Evolutionary conservation across 2,888 invertebrate species (phyloP).

Genomic region (Lepidochitona cinerea): DNA sequence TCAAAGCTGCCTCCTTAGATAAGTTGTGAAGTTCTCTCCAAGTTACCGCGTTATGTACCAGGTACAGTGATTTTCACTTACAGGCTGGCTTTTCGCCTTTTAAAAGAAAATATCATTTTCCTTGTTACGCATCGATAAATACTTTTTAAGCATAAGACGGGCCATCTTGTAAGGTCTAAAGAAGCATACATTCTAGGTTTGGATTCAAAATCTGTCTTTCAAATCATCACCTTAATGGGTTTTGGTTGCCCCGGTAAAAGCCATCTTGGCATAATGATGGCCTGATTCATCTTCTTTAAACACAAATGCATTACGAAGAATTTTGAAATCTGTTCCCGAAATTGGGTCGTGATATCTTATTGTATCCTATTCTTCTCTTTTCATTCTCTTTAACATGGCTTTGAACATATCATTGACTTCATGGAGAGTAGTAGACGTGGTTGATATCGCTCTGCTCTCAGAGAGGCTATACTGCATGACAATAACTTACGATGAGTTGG

Average conservation of each 20-base stretch:
- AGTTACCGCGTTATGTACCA: constrained; percentile 12
- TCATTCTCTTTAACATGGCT: too few relatives aligned
- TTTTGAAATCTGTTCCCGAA: background rate
- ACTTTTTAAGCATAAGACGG: constrained; percentile 3
- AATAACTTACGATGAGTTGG: too few relatives aligned
- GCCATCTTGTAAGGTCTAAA: constrained; percentile 5
- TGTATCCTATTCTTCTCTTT: too few relatives aligned
- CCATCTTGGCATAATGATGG: constrained; percentile 19
- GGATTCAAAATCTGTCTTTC: constrained; percentile 4
- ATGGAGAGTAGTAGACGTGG: too few relatives aligned
- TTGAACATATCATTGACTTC: too few relatives aligned
- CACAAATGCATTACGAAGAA: constrained; percentile 6
- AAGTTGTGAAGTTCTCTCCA: constrained; percentile 3
- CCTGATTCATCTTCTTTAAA: constrained; percentile 14
- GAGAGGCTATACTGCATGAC: too few relatives aligned
- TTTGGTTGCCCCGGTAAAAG: constrained; percentile 17
- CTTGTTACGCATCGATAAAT: constrained; percentile 14
- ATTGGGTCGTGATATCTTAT: constrained; percentile 12
- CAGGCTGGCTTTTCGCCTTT: background rate
- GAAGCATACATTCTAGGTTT: constrained; percentile 19
- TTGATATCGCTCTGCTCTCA: too few relatives aligned
- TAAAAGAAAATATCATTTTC: constrained; percentile 3
- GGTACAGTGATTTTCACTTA: background rate
- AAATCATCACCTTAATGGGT: constrained; percentile 14
- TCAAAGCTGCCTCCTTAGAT: constrained; percentile 13